Evolutionary conservation across 2,113 vertebrate species (phyloP), one percentile per base, ranked within the genome.

Genomic region (Bubalus kerabau): DNA sequence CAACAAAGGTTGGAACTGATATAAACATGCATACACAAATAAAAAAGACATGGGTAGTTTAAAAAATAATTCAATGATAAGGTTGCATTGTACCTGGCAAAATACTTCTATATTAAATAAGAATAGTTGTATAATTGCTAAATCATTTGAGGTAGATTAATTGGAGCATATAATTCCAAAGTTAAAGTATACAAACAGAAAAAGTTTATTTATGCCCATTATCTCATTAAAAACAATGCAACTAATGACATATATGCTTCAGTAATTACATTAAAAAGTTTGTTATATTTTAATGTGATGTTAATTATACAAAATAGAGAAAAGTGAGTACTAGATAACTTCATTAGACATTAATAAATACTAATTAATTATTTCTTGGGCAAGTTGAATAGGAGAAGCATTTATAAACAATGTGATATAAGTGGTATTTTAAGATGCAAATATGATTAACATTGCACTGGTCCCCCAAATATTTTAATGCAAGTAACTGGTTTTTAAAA

Each of bases 1-100:
- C 95, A 95, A 82, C 94, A 98, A 96, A 98, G 28, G 96, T 97
- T 60, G 94, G 17, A 90, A 94, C 32, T 94, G 96, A 97, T 91
- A 97, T 86, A 98, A 97, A 97, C 84, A 97, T 32, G 15, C 30
- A 81, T n/a, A 95, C 23, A 43, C 4, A 56, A 91, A 89, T 24
- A 50, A 89, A 95, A 90, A 16, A 52, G 16, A 80, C 71, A 85
- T 28, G 50, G 71, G 6, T 32, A 89, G 48, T 90, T 96, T 5
- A 3, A 40, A 96, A 95, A 96, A 90, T 76, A 97, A 57, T n/a
- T 91, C 40, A 87, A 32, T 36, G 3, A 85, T 97, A 94, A 40
- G 10, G 32, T 4, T 95, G 7, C 21, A 46, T 16, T 76, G 85
- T 94, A 59, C 0, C 0, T 80, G 14, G 64, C 43, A 88, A 91